Percentiles rank a stretch among this genome's conserved stretches.
Evolutionary conservation across 2,113 vertebrate species (phyloP).

Genomic region (Stigmatopora argus): DNA sequence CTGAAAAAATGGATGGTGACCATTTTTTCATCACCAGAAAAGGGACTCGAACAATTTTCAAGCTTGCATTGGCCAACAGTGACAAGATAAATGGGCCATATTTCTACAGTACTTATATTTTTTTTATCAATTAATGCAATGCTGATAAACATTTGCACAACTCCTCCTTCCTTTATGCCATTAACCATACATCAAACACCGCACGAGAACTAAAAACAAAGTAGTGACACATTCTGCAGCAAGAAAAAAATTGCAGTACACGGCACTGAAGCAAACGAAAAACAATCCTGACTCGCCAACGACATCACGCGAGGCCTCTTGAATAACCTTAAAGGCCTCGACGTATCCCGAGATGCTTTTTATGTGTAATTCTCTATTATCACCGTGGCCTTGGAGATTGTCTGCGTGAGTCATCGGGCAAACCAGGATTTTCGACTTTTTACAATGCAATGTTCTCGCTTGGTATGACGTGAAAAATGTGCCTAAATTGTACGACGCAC

Average conservation of each 20-base stretch:
- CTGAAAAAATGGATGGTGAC: neutral
- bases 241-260: too few relatives aligned
- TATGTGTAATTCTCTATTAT: neutral
- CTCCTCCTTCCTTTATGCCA: neutral
- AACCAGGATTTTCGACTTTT: constrained; percentile 13
- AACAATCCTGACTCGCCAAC: too few relatives aligned
- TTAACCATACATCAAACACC: neutral
- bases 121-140: neutral
- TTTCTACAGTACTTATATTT: neutral
- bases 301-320: too few relatives aligned
- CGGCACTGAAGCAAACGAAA: too few relatives aligned
- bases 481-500: too few relatives aligned
- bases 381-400: constrained; percentile 16
- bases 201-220: neutral
- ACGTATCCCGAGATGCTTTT: neutral
- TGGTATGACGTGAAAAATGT: neutral
- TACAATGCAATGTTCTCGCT: constrained; percentile 14
- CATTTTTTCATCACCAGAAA: neutral
- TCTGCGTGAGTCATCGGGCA: constrained; percentile 32
- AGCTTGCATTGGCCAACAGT: neutral
- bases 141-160: neutral
- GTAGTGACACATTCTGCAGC: neutral
- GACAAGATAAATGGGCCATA: neutral
- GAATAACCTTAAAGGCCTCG: neutral
- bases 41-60: neutral